A percentile compares a stretch with the other conserved stretches of the same genome.
phyloP scores from a whole-genome alignment of 64 coral and sea anemone species.

The Montipora capricornis region DNA sequence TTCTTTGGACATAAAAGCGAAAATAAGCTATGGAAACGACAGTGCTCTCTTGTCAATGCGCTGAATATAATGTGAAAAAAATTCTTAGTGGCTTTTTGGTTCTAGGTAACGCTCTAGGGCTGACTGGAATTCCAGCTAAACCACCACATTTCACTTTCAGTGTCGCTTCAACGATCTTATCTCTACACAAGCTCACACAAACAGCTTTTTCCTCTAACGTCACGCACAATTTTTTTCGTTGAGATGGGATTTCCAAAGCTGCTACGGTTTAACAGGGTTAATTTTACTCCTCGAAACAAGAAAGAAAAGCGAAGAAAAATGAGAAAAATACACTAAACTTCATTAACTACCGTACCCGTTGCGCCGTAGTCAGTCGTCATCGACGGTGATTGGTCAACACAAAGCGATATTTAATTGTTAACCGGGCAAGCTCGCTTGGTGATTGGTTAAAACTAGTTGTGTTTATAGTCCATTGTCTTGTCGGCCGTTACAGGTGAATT shows the following conservation, averaged over 20 bases:
- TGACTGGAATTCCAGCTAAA: slow-evolving; percentile 30
- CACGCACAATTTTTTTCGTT: not conserved
- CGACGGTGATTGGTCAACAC: slow-evolving; percentile 66
- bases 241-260: not conserved
- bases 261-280: too few relatives aligned
- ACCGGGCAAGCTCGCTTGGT: slow-evolving; percentile 56
- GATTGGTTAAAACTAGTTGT: slow-evolving; percentile 78
- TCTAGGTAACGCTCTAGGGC: slow-evolving; percentile 23
- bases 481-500: slow-evolving; percentile 95
- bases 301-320: not conserved
- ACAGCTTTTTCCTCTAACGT: not conserved
- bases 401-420: slow-evolving; percentile 95
- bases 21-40: slow-evolving; percentile 43
- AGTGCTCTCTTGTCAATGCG: not conserved
- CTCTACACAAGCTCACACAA: not conserved
- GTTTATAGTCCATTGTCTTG: slow-evolving; percentile 94
- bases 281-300: slow-evolving; percentile 6
- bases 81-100: not conserved
- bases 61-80: not conserved
- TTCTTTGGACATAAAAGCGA: not conserved
- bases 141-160: slow-evolving; percentile 31
- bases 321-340: slow-evolving; percentile 62
- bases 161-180: slow-evolving; percentile 43
- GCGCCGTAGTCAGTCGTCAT: slow-evolving; percentile 50
- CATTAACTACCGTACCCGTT: slow-evolving; percentile 86